Evolutionary conservation across 2,888 invertebrate genomes (phyloP), one percentile per base, ranked within the genome.

Genomic region (Barypeithes pellucidus): DNA sequence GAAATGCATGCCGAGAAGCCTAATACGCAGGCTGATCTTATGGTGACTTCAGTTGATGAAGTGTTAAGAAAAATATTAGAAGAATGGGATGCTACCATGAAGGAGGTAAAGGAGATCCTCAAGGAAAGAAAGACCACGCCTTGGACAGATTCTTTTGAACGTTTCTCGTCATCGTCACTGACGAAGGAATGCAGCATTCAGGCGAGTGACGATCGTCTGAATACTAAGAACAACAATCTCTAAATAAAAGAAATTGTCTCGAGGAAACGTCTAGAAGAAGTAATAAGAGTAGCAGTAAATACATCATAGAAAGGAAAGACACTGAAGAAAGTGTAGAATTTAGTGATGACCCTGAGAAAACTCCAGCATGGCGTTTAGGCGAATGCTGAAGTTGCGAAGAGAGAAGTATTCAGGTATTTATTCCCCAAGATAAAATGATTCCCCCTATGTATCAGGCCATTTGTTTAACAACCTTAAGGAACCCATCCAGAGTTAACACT

Each of bases 401-500:
- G n/a, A 24, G 5, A 3, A 24, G 47, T 20, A 18, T 2, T 20
- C 8, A 8, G 9, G 47, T 47, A 2, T 18, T 9, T 9, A 3
- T 47, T 16, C 18, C 20, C 7, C 9, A 45, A 43, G 62, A 62
- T n/a, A 7, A 45, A 43, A 22, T 2, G 43, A 62, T 62, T 45
- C 45, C 62, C 9, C 12, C 22, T 1, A 24, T n/a, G 43, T 24
- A 20, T 14, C 22, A 62, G 7, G 24, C 24, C 3, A 16, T 62
- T 14, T 62, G 39, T 20, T 16, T 8, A 22, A 45, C 45, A 12
- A 62, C 39, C 39, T 22, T 62, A n/a, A 20, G 62, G 3, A 62
- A 45, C 9, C 8, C 29, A 45, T 62, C 62, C 2, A 39, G 62
- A 62, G 62, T 62, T 39, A 39, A 20, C 2, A 62, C 62, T 45